Conservation (phyloP, 2,797 vertebrate species). For the Leptoclinus maculatus region DNA sequence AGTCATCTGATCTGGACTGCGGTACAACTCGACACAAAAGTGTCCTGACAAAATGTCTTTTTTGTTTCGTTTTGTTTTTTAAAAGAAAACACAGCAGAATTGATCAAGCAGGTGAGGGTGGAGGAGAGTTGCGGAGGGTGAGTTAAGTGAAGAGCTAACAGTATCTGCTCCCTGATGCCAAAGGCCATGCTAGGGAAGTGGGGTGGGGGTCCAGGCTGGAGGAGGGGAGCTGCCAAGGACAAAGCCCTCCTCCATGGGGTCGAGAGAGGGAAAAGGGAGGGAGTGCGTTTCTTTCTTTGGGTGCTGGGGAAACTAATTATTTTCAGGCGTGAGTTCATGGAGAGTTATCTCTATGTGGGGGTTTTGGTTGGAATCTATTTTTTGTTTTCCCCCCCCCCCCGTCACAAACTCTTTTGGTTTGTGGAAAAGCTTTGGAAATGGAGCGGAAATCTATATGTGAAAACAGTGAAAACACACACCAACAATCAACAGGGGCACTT, state of each 20-base stretch:
- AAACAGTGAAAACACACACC: constrained; percentile 60
- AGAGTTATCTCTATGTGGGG: constrained; percentile 3
- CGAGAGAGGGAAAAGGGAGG: neutral
- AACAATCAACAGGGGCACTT: constrained; percentile 70
- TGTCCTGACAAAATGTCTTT: constrained; percentile 59
- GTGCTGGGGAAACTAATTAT: constrained; percentile 41
- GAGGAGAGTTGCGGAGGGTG: constrained; percentile 23
- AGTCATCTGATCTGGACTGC: constrained; percentile 66
- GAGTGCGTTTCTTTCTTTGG: constrained; percentile 42
- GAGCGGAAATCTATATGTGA: constrained; percentile 68
- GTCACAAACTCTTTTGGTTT: constrained; percentile 61
- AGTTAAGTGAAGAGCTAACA: constrained; percentile 48
- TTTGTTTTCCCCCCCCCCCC: neutral
- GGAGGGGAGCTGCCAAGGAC: constrained; percentile 79
- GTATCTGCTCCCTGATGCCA: constrained; percentile 72
- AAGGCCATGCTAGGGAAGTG: constrained; percentile 68
- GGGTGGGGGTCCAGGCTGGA: constrained; percentile 54
- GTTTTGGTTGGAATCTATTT: constrained; percentile 42
- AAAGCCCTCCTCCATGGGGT: constrained; percentile 66
- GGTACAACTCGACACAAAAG: constrained; percentile 47
- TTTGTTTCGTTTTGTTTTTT: neutral
- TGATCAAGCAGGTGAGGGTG: constrained; percentile 52
- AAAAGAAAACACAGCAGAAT: constrained; percentile 52
- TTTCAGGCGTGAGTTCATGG: constrained; percentile 41
- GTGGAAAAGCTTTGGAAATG: constrained; percentile 64